A percentile compares a stretch with the other conserved stretches of the same genome.
phyloP scores from a whole-genome alignment of 2,113 vertebrate species.

The Eira barbara region DNA sequence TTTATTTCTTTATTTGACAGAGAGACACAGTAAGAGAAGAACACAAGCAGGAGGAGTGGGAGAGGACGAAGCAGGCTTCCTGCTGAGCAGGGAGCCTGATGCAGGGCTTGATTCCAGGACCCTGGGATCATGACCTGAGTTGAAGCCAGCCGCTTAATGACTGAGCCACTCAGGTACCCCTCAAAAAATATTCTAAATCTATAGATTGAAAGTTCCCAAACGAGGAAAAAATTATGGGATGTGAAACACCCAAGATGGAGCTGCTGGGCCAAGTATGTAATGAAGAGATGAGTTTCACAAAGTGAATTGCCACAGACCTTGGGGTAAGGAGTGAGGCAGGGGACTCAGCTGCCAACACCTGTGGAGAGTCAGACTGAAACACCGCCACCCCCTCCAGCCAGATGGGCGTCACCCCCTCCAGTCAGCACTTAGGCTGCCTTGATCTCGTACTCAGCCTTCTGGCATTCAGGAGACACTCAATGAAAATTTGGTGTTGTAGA shows the following conservation, averaged over 20 bases:
- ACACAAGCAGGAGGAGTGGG: neutral
- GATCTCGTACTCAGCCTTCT: neutral
- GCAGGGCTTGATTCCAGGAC: neutral
- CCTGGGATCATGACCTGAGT: neutral
- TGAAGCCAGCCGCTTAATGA: neutral
- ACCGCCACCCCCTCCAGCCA: neutral
- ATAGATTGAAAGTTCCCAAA: conserved; percentile 6
- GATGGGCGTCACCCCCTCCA: neutral
- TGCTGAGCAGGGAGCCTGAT: neutral
- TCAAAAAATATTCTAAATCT: neutral
- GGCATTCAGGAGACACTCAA: neutral
- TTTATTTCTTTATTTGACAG: no score
- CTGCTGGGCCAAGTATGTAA: neutral
- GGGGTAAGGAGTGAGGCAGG: neutral
- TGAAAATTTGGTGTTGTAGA: neutral
- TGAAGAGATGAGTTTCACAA: neutral
- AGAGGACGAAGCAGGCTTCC: neutral
- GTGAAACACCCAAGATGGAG: neutral
- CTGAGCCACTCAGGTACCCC: neutral
- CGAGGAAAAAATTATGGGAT: neutral
- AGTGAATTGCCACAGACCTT: neutral
- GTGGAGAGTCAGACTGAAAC: conserved; percentile 20
- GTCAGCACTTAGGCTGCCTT: neutral
- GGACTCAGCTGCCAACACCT: neutral
- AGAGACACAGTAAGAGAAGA: no score